Evolutionary conservation across 1,140 invertebrate species (phyloP).

Genomic region (Melipona quadrifasciata): DNA sequence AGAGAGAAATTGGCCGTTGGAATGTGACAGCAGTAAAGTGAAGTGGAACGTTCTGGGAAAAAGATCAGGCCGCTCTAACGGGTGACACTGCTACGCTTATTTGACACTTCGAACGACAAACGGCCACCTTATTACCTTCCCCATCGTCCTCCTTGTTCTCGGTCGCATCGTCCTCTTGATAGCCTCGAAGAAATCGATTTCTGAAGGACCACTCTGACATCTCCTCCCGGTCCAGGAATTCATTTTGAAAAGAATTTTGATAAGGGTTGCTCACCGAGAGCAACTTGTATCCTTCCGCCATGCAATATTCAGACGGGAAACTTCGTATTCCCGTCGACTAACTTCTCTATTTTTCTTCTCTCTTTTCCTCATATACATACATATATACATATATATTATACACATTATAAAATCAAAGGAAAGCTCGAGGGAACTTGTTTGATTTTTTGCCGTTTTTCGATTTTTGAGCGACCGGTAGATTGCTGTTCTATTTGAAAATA

Average conservation of each 20-base stretch:
- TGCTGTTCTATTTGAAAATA: too few species aligned
- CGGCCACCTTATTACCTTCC: constrained; percentile 80
- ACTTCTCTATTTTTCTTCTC: too few species aligned
- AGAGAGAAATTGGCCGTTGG: constrained; percentile 39
- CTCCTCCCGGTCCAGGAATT: constrained; percentile 58
- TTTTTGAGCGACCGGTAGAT: too few species aligned
- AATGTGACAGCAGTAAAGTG: constrained; percentile 61
- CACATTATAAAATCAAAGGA: neutral
- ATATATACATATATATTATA: too few species aligned
- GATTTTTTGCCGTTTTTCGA: too few species aligned
- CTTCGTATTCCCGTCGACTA: neutral
- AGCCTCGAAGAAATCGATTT: constrained; percentile 54
- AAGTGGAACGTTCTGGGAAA: constrained; percentile 62
- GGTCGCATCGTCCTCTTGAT: constrained; percentile 45
- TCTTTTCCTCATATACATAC: too few species aligned
- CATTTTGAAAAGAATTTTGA: constrained; percentile 61
- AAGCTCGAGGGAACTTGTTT: neutral
- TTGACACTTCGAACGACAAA: constrained; percentile 80
- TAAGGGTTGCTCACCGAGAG: constrained; percentile 3
- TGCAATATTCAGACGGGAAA: constrained; percentile 12
- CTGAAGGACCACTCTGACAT: constrained; percentile 53
- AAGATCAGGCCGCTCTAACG: constrained; percentile 65
- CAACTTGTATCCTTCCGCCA: constrained; percentile 10
- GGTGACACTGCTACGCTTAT: constrained; percentile 77
- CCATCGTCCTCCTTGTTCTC: constrained; percentile 65